phyloP scores from a whole-genome alignment of 1,140 invertebrate genomes.

The Solenopsis invicta region DNA sequence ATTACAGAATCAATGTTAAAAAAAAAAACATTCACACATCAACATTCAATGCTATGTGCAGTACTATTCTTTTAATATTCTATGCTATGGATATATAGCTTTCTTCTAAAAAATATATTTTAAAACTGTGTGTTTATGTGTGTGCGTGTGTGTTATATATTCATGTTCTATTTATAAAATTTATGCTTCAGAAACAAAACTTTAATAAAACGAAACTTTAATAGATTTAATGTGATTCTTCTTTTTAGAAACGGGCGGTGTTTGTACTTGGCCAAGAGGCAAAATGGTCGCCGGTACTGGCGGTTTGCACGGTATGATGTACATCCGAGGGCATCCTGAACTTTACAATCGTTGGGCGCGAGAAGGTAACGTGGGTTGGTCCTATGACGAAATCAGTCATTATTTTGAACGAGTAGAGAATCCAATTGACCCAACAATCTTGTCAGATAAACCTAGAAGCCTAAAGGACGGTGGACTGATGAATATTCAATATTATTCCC shows the following conservation, averaged over 20 bases:
- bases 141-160: too few species aligned
- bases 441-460: slow-evolving; percentile 72
- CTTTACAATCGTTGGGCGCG: slow-evolving; percentile 92
- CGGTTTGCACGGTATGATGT: slow-evolving; percentile 93
- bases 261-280: slow-evolving; percentile 92
- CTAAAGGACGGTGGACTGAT: slow-evolving; percentile 80
- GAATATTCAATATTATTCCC: slow-evolving; percentile 86
- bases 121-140: too few species aligned
- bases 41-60: too few species aligned
- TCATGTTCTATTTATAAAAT: background rate
- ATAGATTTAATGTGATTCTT: background rate
- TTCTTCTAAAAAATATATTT: too few species aligned
- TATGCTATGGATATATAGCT: too few species aligned
- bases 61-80: too few species aligned
- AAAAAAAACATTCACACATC: too few species aligned
- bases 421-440: slow-evolving; percentile 77
- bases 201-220: background rate
- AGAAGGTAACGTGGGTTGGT: slow-evolving; percentile 95
- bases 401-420: slow-evolving; percentile 86
- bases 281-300: slow-evolving; percentile 91
- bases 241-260: slow-evolving; percentile 86
- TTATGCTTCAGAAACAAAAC: background rate
- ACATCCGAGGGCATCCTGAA: slow-evolving; percentile 91
- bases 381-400: slow-evolving; percentile 92
- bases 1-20: too few species aligned